Conservation (phyloP, 2,888 invertebrate species). For the Amphimallon solstitiale region DNA sequence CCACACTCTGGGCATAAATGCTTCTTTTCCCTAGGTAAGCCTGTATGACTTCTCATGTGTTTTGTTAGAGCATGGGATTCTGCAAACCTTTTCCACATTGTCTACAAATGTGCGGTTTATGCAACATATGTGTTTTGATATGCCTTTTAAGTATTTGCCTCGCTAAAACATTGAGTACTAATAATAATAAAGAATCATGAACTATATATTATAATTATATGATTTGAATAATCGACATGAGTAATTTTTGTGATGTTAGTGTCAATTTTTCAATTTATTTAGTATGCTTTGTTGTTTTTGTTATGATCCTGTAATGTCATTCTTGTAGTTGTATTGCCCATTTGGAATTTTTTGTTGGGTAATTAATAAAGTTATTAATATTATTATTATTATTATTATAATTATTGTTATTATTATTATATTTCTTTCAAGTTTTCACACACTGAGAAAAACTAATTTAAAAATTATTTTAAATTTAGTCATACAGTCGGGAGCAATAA, state of each 20-base stretch:
- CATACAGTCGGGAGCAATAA: too few relatives aligned
- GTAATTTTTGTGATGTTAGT: background rate
- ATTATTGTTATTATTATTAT: too few relatives aligned
- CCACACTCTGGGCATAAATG: slow-evolving; percentile 65
- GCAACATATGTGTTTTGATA: slow-evolving; percentile 66
- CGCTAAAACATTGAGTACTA: slow-evolving; percentile 47
- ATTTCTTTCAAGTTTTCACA: too few relatives aligned
- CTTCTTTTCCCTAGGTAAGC: slow-evolving; percentile 64
- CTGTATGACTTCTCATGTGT: slow-evolving; percentile 67
- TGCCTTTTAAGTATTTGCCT: slow-evolving; percentile 64
- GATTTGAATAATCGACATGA: too few relatives aligned
- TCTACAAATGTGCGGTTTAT: slow-evolving; percentile 66
- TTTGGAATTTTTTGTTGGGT: too few relatives aligned
- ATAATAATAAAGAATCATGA: background rate
- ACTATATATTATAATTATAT: background rate
- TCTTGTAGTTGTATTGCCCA: too few relatives aligned
- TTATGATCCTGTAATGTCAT: too few relatives aligned
- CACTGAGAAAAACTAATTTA: too few relatives aligned
- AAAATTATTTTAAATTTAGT: too few relatives aligned
- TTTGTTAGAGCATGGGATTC: slow-evolving; percentile 67
- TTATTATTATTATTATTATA: too few relatives aligned
- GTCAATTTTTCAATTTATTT: background rate
- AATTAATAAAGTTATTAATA: too few relatives aligned
- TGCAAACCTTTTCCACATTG: slow-evolving; percentile 65
- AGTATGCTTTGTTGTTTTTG: too few relatives aligned